phyloP scores from a whole-genome alignment of 2,888 invertebrate species.

The Eristalis arbustorum region DNA sequence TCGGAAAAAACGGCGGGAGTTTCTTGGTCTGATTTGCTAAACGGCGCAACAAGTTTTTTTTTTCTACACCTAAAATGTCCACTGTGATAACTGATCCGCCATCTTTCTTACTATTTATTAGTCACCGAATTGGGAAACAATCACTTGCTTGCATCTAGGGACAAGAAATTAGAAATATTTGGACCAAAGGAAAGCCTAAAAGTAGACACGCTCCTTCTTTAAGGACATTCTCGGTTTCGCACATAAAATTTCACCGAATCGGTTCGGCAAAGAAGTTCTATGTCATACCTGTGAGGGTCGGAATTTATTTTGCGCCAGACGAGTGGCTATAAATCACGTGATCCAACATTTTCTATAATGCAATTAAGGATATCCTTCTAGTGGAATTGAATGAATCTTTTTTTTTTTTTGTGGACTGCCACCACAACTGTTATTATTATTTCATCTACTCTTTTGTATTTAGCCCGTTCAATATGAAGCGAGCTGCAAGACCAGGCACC shows the following conservation, averaged over 20 bases:
- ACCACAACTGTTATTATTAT: no score
- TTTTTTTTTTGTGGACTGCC: no score
- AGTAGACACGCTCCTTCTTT: constrained; percentile 7
- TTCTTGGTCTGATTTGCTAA: no score
- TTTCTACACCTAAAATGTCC: neutral
- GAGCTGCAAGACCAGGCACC: neutral
- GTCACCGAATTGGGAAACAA: neutral
- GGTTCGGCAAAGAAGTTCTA: neutral
- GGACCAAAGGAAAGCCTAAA: constrained; percentile 2
- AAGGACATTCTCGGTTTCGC: constrained; percentile 5
- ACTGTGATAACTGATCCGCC: constrained; percentile 2
- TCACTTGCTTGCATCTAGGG: constrained; percentile 54
- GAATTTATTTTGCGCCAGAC: neutral
- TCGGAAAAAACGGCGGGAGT: no score
- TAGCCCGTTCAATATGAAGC: neutral
- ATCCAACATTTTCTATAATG: neutral
- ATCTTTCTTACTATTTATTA: constrained; percentile 4
- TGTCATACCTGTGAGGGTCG: neutral
- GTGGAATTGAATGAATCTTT: no score
- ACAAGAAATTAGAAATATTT: neutral
- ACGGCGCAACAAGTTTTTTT: constrained; percentile 37
- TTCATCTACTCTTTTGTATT: no score
- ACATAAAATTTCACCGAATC: neutral
- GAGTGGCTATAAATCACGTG: neutral
- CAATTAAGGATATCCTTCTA: neutral